phyloP scores from a whole-genome alignment of 2,113 vertebrate genomes.

The Prietella phreatophila region DNA sequence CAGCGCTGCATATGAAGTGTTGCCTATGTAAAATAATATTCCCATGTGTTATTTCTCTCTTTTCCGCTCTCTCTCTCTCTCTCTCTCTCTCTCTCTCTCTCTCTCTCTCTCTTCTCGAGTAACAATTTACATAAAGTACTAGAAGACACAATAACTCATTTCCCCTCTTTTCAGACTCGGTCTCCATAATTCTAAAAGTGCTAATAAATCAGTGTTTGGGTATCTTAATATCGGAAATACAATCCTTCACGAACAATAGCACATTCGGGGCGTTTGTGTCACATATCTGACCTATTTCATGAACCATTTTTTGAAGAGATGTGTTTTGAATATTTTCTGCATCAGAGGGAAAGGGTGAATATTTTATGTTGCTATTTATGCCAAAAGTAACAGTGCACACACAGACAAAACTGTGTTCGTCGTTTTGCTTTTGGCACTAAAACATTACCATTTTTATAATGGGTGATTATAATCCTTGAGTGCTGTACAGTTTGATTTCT shows the following conservation, averaged over 20 bases:
- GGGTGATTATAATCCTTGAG: background rate
- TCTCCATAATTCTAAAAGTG: conserved; percentile 14
- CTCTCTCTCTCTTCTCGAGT: conserved; percentile 47
- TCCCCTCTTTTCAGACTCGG: background rate
- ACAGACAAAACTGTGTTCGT: background rate
- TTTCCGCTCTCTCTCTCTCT: conserved; percentile 57
- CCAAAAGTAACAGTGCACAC: background rate
- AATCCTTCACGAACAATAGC: background rate
- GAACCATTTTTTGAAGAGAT: background rate
- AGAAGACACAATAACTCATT: conserved; percentile 7
- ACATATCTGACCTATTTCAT: conserved; percentile 6
- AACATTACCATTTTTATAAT: background rate
- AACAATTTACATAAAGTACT: background rate
- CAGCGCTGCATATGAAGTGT: conserved; percentile 83
- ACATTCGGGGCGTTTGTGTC: background rate
- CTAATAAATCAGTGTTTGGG: background rate
- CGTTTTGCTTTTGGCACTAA: background rate
- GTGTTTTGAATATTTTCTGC: conserved; percentile 20
- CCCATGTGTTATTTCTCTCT: conserved; percentile 74
- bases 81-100: conserved; percentile 59
- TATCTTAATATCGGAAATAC: background rate
- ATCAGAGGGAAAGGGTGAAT: conserved; percentile 8
- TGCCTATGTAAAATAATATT: conserved; percentile 87
- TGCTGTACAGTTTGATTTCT: background rate
- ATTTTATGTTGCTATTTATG: conserved; percentile 19